Evolutionary conservation across 2,113 vertebrate genomes (phyloP).

Genomic region (Corythoichthys haematopterus): DNA sequence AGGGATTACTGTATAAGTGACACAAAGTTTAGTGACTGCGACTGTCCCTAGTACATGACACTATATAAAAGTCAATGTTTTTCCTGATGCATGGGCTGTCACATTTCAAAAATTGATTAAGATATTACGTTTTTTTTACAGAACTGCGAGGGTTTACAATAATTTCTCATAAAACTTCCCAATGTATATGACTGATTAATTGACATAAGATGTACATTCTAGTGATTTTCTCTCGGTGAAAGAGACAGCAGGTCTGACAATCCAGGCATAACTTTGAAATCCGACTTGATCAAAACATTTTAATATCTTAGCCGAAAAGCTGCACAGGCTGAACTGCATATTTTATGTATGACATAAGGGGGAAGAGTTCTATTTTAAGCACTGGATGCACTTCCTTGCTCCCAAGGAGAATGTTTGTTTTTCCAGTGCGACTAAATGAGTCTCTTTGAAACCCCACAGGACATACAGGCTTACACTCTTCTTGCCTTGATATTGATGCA

Average conservation of each 20-base stretch:
- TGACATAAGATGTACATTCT: neutral
- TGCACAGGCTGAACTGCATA: neutral
- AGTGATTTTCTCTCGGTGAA: neutral
- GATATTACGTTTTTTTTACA: too few relatives aligned
- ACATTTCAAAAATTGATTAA: too few relatives aligned
- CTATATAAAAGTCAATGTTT: too few relatives aligned
- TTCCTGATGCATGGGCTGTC: too few relatives aligned
- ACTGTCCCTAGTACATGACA: too few relatives aligned
- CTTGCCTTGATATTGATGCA: constrained; percentile 53
- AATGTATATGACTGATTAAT: too few relatives aligned
- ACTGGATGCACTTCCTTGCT: constrained; percentile 30
- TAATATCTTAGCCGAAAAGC: constrained; percentile 19
- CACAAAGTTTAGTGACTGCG: too few relatives aligned
- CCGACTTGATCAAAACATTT: constrained; percentile 14
- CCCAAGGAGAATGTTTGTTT: constrained; percentile 52
- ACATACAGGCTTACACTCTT: constrained; percentile 30
- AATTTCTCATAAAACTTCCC: too few relatives aligned
- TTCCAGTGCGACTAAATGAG: constrained; percentile 42
- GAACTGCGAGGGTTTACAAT: too few relatives aligned
- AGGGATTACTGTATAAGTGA: too few relatives aligned
- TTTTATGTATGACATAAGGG: neutral
- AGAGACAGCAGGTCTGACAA: constrained; percentile 5
- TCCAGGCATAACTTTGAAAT: constrained; percentile 18
- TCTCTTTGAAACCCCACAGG: constrained; percentile 52
- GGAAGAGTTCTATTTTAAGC: constrained; percentile 38